phyloP scores from a whole-genome alignment of 1,140 invertebrate genomes.

The Cheumatopsyche charites region DNA sequence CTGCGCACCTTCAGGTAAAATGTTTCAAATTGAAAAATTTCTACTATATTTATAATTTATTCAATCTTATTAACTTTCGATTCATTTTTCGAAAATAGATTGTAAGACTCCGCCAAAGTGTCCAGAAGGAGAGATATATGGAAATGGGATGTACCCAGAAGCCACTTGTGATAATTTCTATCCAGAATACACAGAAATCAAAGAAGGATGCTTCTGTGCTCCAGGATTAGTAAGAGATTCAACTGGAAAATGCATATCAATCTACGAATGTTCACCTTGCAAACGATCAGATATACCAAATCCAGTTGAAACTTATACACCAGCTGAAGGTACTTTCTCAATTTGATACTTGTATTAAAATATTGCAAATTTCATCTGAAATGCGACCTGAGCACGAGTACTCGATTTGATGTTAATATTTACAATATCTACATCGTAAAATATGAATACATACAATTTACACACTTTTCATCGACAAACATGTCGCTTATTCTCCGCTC shows the following conservation, averaged over 20 bases:
- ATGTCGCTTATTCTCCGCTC: background rate
- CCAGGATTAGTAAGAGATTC: background rate
- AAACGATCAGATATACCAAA: background rate
- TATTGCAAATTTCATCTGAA: no score
- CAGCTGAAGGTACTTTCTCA: conserved; percentile 2
- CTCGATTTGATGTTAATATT: no score
- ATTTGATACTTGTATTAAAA: no score
- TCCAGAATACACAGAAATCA: background rate
- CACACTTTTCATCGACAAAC: no score
- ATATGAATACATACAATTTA: no score
- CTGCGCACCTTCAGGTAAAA: background rate
- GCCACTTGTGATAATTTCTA: conserved; percentile 7
- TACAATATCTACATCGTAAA: no score
- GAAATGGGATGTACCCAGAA: background rate
- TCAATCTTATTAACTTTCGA: no score
- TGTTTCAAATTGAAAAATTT: background rate
- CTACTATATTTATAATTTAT: background rate
- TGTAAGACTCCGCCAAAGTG: background rate
- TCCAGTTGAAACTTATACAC: no score
- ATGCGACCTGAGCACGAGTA: no score
- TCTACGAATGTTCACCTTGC: background rate
- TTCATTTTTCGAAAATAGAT: no score
- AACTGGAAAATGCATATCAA: conserved; percentile 11
- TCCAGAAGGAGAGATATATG: background rate
- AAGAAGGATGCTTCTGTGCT: conserved; percentile 20